Conservation (phyloP, 23 tunicate genomes). For the Halocynthia roretzi region DNA sequence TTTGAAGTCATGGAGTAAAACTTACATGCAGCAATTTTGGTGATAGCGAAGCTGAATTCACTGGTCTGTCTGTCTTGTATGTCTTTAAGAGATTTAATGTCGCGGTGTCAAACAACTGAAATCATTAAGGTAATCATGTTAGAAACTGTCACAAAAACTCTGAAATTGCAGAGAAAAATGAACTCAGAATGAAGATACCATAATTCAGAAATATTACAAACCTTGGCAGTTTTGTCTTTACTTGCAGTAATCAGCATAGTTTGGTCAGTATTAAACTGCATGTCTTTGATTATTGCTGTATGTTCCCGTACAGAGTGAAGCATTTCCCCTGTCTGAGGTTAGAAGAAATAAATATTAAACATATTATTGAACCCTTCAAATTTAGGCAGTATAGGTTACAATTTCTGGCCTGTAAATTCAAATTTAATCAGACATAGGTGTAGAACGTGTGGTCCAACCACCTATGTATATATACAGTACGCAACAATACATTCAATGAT, state of each 20-base stretch:
- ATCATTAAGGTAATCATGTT: neutral
- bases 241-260: conserved; percentile 88
- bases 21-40: conserved; percentile 75
- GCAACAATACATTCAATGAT: no score
- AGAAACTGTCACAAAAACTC: neutral
- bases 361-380: no score
- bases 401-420: no score
- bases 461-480: no score
- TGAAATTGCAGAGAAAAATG: neutral
- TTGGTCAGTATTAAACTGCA: conserved; percentile 87
- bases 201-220: neutral
- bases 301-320: conserved; percentile 65
- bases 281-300: conserved; percentile 60
- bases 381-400: neutral
- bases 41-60: conserved; percentile 90
- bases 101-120: conserved; percentile 66
- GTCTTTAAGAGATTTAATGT: conserved; percentile 51
- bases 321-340: conserved; percentile 53
- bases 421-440: no score
- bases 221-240: conserved; percentile 95
- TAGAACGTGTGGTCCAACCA: no score
- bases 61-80: conserved; percentile 90
- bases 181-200: neutral
- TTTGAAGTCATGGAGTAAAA: neutral
- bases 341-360: neutral